A percentile compares a stretch with the other conserved stretches of the same genome.
These are phyloP conservation scores for Pteria penguin DNA, from an alignment of 2,888 invertebrate species.

Conservation along the genomic window DNA sequence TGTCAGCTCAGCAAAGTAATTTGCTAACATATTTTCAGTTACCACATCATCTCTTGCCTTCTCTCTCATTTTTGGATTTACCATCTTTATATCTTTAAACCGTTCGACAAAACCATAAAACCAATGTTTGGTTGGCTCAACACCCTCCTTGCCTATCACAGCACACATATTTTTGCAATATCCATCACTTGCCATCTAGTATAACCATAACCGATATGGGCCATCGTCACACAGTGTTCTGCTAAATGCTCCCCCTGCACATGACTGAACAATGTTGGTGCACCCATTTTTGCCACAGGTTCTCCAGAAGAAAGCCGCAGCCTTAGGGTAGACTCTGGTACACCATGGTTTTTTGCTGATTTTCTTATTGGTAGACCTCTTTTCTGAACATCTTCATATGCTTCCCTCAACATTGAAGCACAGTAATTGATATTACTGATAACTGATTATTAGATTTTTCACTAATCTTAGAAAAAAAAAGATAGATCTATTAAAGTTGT, in stretches of 20 bases:
- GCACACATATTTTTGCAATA: neutral
- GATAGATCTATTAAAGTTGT: no score
- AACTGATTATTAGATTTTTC: no score
- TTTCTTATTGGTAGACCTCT: slow-evolving; percentile 12
- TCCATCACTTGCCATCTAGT: slow-evolving; percentile 5
- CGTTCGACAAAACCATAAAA: slow-evolving; percentile 38
- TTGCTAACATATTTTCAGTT: slow-evolving; percentile 5
- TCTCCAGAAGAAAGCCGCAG: neutral
- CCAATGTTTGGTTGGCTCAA: slow-evolving; percentile 41
- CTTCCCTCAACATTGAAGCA: no score
- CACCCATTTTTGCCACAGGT: neutral
- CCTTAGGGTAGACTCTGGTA: slow-evolving; percentile 14
- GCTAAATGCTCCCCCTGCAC: neutral
- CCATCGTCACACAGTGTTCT: slow-evolving; percentile 9
- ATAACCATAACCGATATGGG: slow-evolving; percentile 11
- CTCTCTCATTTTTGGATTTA: slow-evolving; percentile 33
- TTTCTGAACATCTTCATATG: slow-evolving; percentile 5
- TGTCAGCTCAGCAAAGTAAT: slow-evolving; percentile 27
- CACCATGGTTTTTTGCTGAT: slow-evolving; percentile 11
- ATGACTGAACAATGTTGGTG: slow-evolving; percentile 1
- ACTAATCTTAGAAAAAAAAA: no score
- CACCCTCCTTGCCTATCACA: neutral
- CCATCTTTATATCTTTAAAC: no score
- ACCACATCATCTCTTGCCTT: slow-evolving; percentile 32
- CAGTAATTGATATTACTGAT: no score